A percentile compares a stretch with the other conserved stretches of the same genome.
Evolutionary conservation across 2,888 invertebrate genomes (phyloP).

Genomic region (Leptura quadrifasciata): DNA sequence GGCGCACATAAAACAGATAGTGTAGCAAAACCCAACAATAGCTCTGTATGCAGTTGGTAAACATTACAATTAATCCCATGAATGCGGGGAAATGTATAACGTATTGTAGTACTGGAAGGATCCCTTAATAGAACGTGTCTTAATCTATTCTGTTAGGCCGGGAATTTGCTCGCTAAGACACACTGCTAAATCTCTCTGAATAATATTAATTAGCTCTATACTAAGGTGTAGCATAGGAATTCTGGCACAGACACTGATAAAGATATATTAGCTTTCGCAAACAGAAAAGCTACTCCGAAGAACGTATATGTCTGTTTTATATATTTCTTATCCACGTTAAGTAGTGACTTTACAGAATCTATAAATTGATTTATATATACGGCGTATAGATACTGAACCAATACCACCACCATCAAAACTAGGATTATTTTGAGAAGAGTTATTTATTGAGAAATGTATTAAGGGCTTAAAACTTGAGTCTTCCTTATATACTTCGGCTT

Average conservation of each 20-base stretch:
- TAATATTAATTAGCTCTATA: slow-evolving; percentile 55
- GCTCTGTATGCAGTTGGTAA: slow-evolving; percentile 50
- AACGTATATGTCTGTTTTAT: slow-evolving; percentile 9
- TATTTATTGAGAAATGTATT: background rate
- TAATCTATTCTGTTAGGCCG: slow-evolving; percentile 53
- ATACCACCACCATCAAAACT: background rate
- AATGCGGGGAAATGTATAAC: slow-evolving; percentile 50
- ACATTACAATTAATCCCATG: slow-evolving; percentile 53
- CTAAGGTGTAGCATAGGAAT: slow-evolving; percentile 46
- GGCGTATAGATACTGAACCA: background rate
- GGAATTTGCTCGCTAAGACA: slow-evolving; percentile 56
- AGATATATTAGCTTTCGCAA: slow-evolving; percentile 44
- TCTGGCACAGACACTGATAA: slow-evolving; percentile 45
- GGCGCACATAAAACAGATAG: slow-evolving; percentile 45
- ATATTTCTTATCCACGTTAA: background rate
- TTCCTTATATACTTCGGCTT: too few relatives aligned
- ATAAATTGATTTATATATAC: background rate
- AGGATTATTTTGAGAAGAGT: background rate
- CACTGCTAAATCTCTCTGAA: slow-evolving; percentile 53
- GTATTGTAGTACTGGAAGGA: slow-evolving; percentile 51
- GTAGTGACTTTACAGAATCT: background rate
- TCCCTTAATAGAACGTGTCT: slow-evolving; percentile 43
- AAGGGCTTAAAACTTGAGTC: too few relatives aligned
- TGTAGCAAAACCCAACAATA: slow-evolving; percentile 45
- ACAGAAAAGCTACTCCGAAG: slow-evolving; percentile 6